Conservation (phyloP, 30 jellyfish, hydroid and myxozoan genomes). For the Phacellophora camtschatica region DNA sequence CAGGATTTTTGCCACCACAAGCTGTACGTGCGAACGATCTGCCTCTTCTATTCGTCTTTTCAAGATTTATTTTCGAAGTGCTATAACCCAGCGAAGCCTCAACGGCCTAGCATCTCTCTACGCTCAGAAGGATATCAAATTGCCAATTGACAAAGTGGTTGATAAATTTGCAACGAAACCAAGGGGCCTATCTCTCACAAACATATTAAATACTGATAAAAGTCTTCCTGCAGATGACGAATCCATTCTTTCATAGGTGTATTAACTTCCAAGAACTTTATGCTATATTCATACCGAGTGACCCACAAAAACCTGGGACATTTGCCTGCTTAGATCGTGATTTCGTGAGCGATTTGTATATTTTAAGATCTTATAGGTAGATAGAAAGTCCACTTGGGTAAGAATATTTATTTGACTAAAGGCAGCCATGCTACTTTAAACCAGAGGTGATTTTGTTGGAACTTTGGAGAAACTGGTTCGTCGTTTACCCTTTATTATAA, state of each 20-base stretch:
- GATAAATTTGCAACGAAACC: not conserved
- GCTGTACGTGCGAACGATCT: not conserved
- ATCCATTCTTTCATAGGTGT: not conserved
- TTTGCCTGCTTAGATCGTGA: no score
- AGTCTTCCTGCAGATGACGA: not conserved
- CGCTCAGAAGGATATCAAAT: not conserved
- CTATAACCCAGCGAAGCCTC: not conserved
- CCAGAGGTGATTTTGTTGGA: no score
- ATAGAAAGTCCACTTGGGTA: no score
- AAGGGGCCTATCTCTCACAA: not conserved
- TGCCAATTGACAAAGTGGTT: not conserved
- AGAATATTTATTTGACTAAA: no score
- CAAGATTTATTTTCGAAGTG: not conserved
- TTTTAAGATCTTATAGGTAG: no score
- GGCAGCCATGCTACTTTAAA: no score
- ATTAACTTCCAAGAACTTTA: not conserved
- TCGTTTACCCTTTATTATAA: no score
- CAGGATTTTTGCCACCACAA: not conserved
- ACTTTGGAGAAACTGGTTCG: no score
- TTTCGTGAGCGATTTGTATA: no score
- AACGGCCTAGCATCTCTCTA: conserved; percentile 8
- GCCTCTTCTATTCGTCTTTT: not conserved
- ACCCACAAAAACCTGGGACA: no score
- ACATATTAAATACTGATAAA: not conserved
- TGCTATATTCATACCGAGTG: not conserved